Conservation (phyloP, 2,888 invertebrate genomes). For the Drosophila robusta region DNA sequence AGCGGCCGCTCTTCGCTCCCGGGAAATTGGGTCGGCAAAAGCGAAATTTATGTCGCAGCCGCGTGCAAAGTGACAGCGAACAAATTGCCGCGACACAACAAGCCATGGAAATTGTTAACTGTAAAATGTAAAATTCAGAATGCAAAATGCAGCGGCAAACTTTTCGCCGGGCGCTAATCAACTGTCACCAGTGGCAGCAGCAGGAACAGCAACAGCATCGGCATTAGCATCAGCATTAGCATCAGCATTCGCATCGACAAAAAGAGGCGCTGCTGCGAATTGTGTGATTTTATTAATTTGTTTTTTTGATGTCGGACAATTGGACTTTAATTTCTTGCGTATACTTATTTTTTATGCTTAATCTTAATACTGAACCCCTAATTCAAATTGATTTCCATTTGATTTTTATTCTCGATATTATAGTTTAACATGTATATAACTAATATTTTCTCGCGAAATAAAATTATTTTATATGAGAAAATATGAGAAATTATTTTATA, state of each 20-base stretch:
- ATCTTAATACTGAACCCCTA: too few relatives aligned
- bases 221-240: background rate
- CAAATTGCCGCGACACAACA: conserved; percentile 73
- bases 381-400: too few relatives aligned
- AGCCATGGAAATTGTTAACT: conserved; percentile 52
- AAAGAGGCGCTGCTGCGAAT: background rate
- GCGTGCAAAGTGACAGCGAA: conserved; percentile 78
- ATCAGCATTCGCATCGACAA: too few relatives aligned
- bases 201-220: conserved; percentile 1
- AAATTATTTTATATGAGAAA: too few relatives aligned
- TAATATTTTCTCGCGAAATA: too few relatives aligned
- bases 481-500: too few relatives aligned
- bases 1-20: background rate
- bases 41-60: conserved; percentile 77
- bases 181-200: conserved; percentile 27
- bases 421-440: too few relatives aligned
- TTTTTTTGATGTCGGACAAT: background rate
- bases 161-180: conserved; percentile 56
- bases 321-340: too few relatives aligned
- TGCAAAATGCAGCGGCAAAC: conserved; percentile 39
- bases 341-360: too few relatives aligned
- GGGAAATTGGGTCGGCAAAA: conserved; percentile 74
- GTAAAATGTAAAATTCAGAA: conserved; percentile 31
- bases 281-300: background rate
- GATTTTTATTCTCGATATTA: too few relatives aligned